Conservation (phyloP, 2,113 vertebrate genomes). For the Urocolius indicus region DNA sequence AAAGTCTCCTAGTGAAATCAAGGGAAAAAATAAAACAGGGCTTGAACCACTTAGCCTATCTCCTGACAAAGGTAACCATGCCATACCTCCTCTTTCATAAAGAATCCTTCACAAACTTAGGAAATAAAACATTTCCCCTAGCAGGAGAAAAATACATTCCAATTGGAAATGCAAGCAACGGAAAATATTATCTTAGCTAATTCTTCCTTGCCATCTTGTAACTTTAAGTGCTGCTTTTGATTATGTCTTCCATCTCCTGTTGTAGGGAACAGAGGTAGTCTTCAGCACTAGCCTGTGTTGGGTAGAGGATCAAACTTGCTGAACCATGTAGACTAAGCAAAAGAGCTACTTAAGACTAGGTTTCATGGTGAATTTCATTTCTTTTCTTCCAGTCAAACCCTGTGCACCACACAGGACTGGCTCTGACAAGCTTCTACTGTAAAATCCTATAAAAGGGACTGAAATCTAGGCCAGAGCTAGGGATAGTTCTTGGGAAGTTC, state of each 20-base stretch:
- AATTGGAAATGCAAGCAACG: background rate
- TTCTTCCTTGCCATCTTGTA: background rate
- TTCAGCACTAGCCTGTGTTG: background rate
- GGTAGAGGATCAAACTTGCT: background rate
- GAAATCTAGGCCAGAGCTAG: conserved; percentile 48
- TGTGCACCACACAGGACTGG: background rate
- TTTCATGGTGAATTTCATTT: background rate
- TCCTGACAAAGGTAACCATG: background rate
- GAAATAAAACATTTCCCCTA: background rate
- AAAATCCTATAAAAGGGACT: conserved; percentile 6
- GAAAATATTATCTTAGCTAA: background rate
- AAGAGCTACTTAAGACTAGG: background rate
- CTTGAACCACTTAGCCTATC: background rate
- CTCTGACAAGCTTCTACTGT: background rate
- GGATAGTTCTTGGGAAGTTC: conserved; percentile 52
- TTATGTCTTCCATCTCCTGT: background rate
- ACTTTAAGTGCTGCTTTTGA: background rate
- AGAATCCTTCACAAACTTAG: background rate
- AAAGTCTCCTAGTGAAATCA: background rate
- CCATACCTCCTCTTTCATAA: background rate
- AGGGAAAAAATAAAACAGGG: background rate
- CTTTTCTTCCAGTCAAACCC: background rate
- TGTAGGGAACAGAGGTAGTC: background rate
- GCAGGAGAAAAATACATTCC: background rate
- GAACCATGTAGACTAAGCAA: background rate